Percentiles rank a stretch among this genome's conserved stretches.
These are phyloP conservation scores for Cynaeus angustus DNA, from an alignment of 2,888 invertebrate species.

Conservation along the genomic window DNA sequence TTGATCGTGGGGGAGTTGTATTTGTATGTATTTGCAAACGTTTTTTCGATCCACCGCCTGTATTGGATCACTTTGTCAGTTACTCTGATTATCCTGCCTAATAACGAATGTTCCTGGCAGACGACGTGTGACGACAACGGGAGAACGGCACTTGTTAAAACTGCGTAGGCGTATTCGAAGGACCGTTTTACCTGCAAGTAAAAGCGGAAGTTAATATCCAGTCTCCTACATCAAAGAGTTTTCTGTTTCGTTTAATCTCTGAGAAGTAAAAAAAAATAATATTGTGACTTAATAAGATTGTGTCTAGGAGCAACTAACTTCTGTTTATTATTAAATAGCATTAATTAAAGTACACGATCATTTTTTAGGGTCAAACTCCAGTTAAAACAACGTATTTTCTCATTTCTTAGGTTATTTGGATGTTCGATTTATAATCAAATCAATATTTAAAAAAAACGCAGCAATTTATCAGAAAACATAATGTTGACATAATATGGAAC, in stretches of 20 bases:
- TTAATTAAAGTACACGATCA: too few relatives aligned
- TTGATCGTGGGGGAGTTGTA: conserved; percentile 55
- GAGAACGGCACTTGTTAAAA: conserved; percentile 84
- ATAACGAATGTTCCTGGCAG: conserved; percentile 77
- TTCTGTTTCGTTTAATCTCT: too few relatives aligned
- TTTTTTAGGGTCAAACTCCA: too few relatives aligned
- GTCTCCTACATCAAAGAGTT: too few relatives aligned
- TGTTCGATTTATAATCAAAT: not conserved
- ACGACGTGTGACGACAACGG: conserved; percentile 73
- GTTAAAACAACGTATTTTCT: too few relatives aligned
- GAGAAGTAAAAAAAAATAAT: too few relatives aligned
- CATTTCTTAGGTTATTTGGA: not conserved
- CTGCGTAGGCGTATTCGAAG: conserved; percentile 96
- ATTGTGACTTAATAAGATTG: too few relatives aligned
- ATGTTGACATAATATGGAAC: not conserved
- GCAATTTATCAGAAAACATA: not conserved
- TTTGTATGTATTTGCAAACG: conserved; percentile 55
- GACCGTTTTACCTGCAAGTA: conserved; percentile 84
- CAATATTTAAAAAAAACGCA: not conserved
- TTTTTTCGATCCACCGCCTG: conserved; percentile 79
- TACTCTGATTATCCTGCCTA: conserved; percentile 93
- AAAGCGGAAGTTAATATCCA: too few relatives aligned
- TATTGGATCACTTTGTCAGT: conserved; percentile 93
- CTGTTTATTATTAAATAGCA: too few relatives aligned
- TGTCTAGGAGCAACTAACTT: too few relatives aligned